Base-by-base conservation (phyloP, 2,113 vertebrate genomes). In the Struthio camelus region DNA sequence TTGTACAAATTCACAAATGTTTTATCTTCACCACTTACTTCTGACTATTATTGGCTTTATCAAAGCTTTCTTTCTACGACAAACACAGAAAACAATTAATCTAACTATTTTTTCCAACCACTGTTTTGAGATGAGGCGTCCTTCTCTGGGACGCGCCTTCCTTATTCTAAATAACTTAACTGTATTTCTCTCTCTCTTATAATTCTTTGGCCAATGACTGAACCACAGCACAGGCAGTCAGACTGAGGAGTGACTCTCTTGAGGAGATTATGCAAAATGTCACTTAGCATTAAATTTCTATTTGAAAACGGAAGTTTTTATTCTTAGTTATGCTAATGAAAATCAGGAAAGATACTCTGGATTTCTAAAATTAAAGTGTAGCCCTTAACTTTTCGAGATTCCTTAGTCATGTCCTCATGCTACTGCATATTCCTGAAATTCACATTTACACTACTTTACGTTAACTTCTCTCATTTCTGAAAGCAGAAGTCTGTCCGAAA, bases 201-300 rank as follows among this genome's bases (percentile, higher is more conserved):
- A 4, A 48, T 36, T 2, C 86, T 61, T 46, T 34, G 87, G 70
- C 24, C 84, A 80, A 1, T 2, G 48, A 48, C 61, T 54, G 72
- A 92, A 71, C 75, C 58, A 14, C 1, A 72, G 75, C 36, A 38
- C n/a, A 16, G 28, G 11, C 10, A 34, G 86, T 1, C 36, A 24
- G 75, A 20, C 59, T 70, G 32, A 58, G 62, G 50, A 92, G 89
- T 38, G 64, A 40, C 64, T 51, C 51, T 92, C 40, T 73, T 51
- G 48, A 90, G 76, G 36, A 82, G 71, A 89, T 95, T 46, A 85
- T 62, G 50, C 71, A 59, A 87, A 96, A 40, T 71, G 85, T 75
- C 89, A 95, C 71, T 83, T 70, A 30, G 67, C 78, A 91, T 42
- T 91, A 42, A 17, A 78, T 44, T 83, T 67, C 80, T 71, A 1